Evolutionary conservation across 2,113 vertebrate species (phyloP).

Genomic region (Hippocampus mohnikei): DNA sequence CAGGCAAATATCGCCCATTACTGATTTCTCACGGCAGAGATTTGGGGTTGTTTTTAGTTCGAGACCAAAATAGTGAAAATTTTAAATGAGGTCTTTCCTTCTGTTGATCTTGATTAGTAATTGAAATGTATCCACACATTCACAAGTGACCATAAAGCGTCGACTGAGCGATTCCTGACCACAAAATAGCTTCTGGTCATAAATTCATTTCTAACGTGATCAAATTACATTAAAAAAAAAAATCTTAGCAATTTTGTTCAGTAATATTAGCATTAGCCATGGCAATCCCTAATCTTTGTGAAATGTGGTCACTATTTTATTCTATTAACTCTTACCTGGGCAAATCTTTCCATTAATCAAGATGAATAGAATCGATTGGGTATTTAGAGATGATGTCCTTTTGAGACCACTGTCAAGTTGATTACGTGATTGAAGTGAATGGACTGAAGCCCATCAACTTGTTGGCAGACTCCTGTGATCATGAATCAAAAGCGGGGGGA

Average conservation of each 20-base stretch:
- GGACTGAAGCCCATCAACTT: constrained; percentile 47
- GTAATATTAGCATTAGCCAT: not conserved
- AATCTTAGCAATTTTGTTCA: not conserved
- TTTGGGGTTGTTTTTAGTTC: constrained; percentile 21
- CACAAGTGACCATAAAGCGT: not conserved
- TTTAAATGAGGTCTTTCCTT: not conserved
- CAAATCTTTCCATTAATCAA: constrained; percentile 11
- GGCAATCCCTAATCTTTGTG: not conserved
- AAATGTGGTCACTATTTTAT: not conserved
- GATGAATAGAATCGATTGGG: constrained; percentile 14
- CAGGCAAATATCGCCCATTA: constrained; percentile 49
- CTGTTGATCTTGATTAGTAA: not conserved
- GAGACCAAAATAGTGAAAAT: constrained; percentile 23
- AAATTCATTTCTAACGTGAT: not conserved
- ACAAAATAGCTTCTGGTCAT: not conserved
- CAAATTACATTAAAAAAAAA: not conserved
- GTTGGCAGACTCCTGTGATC: constrained; percentile 30
- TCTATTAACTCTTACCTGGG: constrained; percentile 11
- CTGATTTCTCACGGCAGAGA: constrained; percentile 55
- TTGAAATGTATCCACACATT: not conserved
- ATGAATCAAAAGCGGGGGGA: constrained; percentile 51
- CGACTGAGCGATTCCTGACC: not conserved
- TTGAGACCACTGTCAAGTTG: constrained; percentile 68
- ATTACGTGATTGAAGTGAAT: constrained; percentile 65
- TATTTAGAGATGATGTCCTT: constrained; percentile 13